phyloP scores from a whole-genome alignment of 2,888 invertebrate genomes.

The Athalia circularis region DNA sequence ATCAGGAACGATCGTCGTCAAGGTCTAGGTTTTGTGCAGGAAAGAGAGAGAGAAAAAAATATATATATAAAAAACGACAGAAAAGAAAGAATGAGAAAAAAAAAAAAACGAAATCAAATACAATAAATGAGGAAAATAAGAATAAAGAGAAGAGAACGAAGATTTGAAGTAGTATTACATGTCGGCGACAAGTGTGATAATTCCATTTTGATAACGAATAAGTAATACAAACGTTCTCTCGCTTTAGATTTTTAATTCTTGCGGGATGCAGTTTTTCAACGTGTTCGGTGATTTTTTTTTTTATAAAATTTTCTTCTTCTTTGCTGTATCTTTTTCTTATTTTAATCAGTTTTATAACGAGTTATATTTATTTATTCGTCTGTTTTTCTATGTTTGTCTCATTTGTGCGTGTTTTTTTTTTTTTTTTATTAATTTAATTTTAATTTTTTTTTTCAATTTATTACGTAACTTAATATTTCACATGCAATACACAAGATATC shows the following conservation, averaged over 20 bases:
- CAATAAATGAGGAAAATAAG: background rate
- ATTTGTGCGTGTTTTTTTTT: too few species aligned
- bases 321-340: background rate
- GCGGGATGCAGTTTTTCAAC: background rate
- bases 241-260: background rate
- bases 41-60: background rate
- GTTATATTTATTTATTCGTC: too few species aligned
- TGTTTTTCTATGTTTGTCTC: too few species aligned
- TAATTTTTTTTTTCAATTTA: too few species aligned
- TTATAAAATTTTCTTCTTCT: background rate
- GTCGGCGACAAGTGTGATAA: too few species aligned
- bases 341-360: too few species aligned
- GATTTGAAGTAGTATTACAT: background rate
- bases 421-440: too few species aligned
- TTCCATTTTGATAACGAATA: background rate
- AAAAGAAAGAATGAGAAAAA: too few species aligned
- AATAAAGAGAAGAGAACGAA: background rate
- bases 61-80: too few species aligned
- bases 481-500: too few species aligned
- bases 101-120: background rate
- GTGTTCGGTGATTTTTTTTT: background rate
- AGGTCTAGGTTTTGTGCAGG: constrained; percentile 60
- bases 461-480: too few species aligned
- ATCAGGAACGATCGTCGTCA: constrained; percentile 48
- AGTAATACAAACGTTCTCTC: background rate